Percentiles rank a stretch among this genome's conserved stretches.
phyloP scores from a whole-genome alignment of 35 echinoderm and acorn worm species.

The Eucidaris tribuloides region DNA sequence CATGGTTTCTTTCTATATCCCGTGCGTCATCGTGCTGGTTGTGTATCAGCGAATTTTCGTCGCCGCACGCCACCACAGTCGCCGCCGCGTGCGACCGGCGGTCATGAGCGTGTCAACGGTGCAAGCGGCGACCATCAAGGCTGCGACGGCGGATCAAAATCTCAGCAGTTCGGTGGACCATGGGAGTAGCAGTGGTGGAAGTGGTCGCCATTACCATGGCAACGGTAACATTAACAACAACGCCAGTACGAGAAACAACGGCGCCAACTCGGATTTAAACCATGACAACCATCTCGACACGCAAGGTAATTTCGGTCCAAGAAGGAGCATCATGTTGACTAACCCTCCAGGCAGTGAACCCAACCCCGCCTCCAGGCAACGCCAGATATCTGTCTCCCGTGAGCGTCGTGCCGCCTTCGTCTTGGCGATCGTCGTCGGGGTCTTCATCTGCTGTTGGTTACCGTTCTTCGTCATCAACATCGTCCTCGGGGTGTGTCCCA shows the following conservation, averaged over 20 bases:
- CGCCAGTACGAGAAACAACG: background rate
- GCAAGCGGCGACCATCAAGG: background rate
- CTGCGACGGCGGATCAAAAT: background rate
- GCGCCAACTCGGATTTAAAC: background rate
- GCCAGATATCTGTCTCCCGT: slow-evolving; percentile 36
- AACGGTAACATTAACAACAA: background rate
- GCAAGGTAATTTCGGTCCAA: background rate
- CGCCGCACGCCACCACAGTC: slow-evolving; percentile 34
- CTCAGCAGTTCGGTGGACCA: background rate
- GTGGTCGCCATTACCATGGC: background rate
- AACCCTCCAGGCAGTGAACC: background rate
- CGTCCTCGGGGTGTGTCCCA: background rate
- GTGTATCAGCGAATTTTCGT: slow-evolving; percentile 56
- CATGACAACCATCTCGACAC: background rate
- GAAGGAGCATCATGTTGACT: background rate
- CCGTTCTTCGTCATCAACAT: slow-evolving; percentile 75
- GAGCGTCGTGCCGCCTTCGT: slow-evolving; percentile 64
- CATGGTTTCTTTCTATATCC: slow-evolving; percentile 59
- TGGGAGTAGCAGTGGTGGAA: background rate
- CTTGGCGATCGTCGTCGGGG: slow-evolving; percentile 67
- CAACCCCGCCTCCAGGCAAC: background rate
- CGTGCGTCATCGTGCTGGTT: slow-evolving; percentile 41
- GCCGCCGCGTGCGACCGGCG: slow-evolving; percentile 17
- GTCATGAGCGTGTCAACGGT: background rate
- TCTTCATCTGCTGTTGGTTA: slow-evolving; percentile 82